phyloP scores from a whole-genome alignment of 2,113 vertebrate species.

The Poeciliopsis turrubarensis region DNA sequence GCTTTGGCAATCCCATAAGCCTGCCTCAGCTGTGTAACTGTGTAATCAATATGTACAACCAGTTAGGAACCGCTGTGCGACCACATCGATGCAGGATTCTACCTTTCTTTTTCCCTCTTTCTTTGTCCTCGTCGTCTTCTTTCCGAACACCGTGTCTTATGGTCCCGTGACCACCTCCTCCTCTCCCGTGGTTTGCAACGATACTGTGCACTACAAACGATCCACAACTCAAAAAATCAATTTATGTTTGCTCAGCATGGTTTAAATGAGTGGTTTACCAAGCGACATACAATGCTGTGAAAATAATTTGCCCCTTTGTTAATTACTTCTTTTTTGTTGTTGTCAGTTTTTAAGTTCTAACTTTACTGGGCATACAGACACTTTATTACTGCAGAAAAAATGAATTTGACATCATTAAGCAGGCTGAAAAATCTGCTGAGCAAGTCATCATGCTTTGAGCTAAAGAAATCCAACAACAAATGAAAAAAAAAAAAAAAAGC shows the following conservation, averaged over 20 bases:
- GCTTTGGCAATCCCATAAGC: too few species aligned
- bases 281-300: background rate
- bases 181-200: slow-evolving; percentile 21
- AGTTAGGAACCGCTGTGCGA: slow-evolving; percentile 34
- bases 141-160: slow-evolving; percentile 8
- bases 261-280: slow-evolving; percentile 32
- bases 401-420: background rate
- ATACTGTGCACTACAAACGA: slow-evolving; percentile 51
- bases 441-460: background rate
- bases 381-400: background rate
- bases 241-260: slow-evolving; percentile 23
- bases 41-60: slow-evolving; percentile 21
- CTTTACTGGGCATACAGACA: background rate
- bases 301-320: background rate
- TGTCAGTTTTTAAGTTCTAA: too few species aligned
- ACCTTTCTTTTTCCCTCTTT: slow-evolving; percentile 59
- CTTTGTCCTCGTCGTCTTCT: slow-evolving; percentile 46
- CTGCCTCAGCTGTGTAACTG: background rate
- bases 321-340: background rate
- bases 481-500: background rate
- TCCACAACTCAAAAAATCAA: slow-evolving; percentile 49
- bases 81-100: slow-evolving; percentile 17
- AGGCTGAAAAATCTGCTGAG: background rate
- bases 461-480: background rate
- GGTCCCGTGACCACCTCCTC: slow-evolving; percentile 23